Evolutionary conservation across 2,888 invertebrate species (phyloP), one percentile per base, ranked within the genome.

Genomic region (Prosopocoilus inquinatus): DNA sequence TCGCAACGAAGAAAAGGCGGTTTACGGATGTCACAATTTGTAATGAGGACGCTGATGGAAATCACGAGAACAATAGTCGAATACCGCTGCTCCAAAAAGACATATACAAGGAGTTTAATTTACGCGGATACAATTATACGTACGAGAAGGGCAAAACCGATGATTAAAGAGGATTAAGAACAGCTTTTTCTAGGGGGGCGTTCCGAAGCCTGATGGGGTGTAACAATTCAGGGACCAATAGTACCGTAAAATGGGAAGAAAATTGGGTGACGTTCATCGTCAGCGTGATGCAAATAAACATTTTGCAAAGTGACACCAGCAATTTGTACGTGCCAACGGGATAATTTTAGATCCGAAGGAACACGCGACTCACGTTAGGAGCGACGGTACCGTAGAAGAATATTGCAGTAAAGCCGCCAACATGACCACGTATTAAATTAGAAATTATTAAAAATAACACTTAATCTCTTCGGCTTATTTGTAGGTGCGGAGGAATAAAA

Each of bases 251-350:
- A 51, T 94, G 93, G 92, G 81, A 83, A 47, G 87, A 87, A 67
- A 91, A 93, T 76, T 95, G 93, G 93, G 87, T 92, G 9, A 83
- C 91, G 0, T 94, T 91, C 76, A 84, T 94, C 81, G 94, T 95
- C 75, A 89, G 90, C 49, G 87, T 94, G 85, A 79, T 95, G n/a
- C 94, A 94, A 76, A 82, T 90, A 63, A 84, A 86, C 66, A 86
- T 92, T 49, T 70, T 91, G 9, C 83, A 85, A 9, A 79, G 82
- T 38, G 85, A 88, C 63, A 84, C 86, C 0, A 79, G 88, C 3
- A 82, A 84, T 1, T 81, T 92, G 1, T 82, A 85, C 68, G 82
- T 93, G 0, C 93, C 92, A 0, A 91, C 61, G 5, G 54, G 58
- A 9, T 67, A 9, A 47, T 51, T 0, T 55, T 67, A 9, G 55